Evolutionary conservation across 2,888 invertebrate species (phyloP), one percentile per base, ranked within the genome.

Genomic region (Chrysopilus asiliformis): DNA sequence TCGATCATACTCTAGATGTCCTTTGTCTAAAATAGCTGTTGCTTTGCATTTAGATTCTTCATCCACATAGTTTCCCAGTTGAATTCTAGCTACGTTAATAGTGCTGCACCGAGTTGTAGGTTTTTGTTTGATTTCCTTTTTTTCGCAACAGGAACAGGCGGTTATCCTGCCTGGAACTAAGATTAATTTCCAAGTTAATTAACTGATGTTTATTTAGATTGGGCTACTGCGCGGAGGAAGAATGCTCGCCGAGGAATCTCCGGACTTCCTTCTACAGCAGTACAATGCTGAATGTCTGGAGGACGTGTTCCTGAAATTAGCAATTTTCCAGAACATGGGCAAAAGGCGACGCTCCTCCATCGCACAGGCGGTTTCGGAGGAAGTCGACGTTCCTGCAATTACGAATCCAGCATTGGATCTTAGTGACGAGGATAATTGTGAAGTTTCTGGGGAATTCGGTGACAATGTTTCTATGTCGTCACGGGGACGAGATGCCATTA

Each of bases 391-490:
- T 17, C 77, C 79, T 3, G 67, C 71, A 5, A 72, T 76, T 42
- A 68, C 74, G 61, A 74, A 77, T 50, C 74, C 76, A 20, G 71
- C 74, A 1, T 61, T 77, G 38, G 78, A 79, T 47, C 63, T 76
- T 30, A 76, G 77, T 49, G 75, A 76, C 43, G 73, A 76, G 27
- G 77, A 78, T 53, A 53, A 50, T 39, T 65, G 72, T 1, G 85
- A 86, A 58, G 84, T 86, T 47, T 84, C 84, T 13, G 86, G 86
- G 4, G 86, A 86, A 57, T 86, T 85, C 44, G 86, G 86, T 29
- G 86, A 86, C 57, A 85, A 84, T 50, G 74, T 84, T 3, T 84
- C 84, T 4, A 75, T 83, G 68, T 73, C 76, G 36, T 81, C 81
- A 51, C 72, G 75, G 42, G 73, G 75, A 8, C 68, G 72, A 37